Evolutionary conservation across 2,888 invertebrate genomes (phyloP), one percentile per base, ranked within the genome.

Genomic region (Rutpela maculata): DNA sequence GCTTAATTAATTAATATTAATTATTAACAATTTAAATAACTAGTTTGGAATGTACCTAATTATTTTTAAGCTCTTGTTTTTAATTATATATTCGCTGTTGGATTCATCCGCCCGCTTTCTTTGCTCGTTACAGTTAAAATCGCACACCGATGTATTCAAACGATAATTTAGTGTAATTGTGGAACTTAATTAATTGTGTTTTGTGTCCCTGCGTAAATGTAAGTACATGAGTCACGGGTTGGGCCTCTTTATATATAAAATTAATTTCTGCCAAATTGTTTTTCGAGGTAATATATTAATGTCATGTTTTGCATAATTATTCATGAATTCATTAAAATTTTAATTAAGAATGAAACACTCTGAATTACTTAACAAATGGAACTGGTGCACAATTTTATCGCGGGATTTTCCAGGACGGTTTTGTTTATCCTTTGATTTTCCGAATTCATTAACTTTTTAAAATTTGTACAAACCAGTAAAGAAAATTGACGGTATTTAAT

Each of bases 311-410:
- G 67, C 62, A 50, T 68, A 75, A 70, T 71, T 71, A 70, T 75
- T 69, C 65, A 62, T 69, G 75, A 65, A 56, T 70, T 75, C 31
- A 75, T 75, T 75, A 71, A 70, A 71, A 71, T 65, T 71, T 71
- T 71, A 70, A 75, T 75, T 75, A 75, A 70, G 57, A 69, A 75
- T 10, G 22, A 67, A 60, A 38, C 60, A 55, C 38, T 59, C 31
- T 67, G 67, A 57, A 59, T 68, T 38, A 67, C 18, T 38, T 56
- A 31, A 38, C 55, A 59, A 72, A 55, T 26, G 11, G 50, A 22
- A 55, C 50, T 60, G 12, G 18, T 12, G 22, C 57, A 19, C 17
- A 56, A 57, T 68, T 68, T 68, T 57, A 35, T 56, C n/a, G 50
- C 56, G 18, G 15, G 19, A 50, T 50, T 50, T 50, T n/a, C 43